Evolutionary conservation across 2,888 invertebrate species (phyloP), one percentile per base, ranked within the genome.

Genomic region (Syritta pipiens): DNA sequence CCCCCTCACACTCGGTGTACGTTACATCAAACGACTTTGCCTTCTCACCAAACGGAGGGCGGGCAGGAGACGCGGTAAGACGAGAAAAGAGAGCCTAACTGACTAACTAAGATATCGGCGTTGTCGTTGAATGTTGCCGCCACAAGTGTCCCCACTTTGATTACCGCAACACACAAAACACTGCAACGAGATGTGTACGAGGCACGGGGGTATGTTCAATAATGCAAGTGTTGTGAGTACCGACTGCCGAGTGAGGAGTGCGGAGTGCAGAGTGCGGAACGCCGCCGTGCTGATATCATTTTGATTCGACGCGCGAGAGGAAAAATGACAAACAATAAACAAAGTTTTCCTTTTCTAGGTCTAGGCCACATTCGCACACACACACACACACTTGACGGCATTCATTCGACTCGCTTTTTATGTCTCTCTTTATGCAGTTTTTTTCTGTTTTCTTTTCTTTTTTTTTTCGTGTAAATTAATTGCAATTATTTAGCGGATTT

Each of bases 221-320:
- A n/a, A n/a, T n/a, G n/a, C n/a, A n/a, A n/a, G n/a, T n/a, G n/a
- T n/a, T n/a, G n/a, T n/a, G n/a, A n/a, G n/a, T n/a, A n/a, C n/a
- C n/a, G n/a, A n/a, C n/a, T n/a, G n/a, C n/a, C n/a, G n/a, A n/a
- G n/a, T n/a, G n/a, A n/a, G n/a, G n/a, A 75, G 62, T 82, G 62
- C 57, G 60, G 46, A 32, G 37, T 40, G 83, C 44, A 48, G 51
- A 60, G n/a, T 37, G 53, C 68, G 30, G 68, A 37, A 62, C 40
- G 74, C 53, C 42, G 12, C 51, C 62, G 63, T 77, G 62, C 55
- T 53, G 77, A 60, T 77, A 77, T 77, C 77, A 72, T 81, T 81
- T 81, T 65, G 65, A 83, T 83, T 84, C 84, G 83, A 83, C 77
- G 82, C 81, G 84, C 82, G 82, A 82, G 82, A 72, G 46, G 81